Conservation (phyloP, 2,888 invertebrate species). For the Eristalis intricaria region DNA sequence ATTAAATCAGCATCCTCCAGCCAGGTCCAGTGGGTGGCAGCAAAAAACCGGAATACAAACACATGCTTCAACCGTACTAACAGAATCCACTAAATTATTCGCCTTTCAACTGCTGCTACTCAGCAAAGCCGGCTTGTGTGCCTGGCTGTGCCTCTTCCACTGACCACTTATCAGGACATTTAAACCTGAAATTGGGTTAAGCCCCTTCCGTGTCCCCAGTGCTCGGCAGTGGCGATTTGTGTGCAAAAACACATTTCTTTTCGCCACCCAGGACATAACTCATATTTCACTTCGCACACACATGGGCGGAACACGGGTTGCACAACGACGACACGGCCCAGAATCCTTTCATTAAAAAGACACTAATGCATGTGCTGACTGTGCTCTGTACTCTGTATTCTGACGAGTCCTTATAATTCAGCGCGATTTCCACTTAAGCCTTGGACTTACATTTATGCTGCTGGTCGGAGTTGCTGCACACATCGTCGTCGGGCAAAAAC, state of each 20-base stretch:
- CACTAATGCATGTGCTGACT: constrained; percentile 45
- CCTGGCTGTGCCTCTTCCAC: constrained; percentile 21
- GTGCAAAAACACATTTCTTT: constrained; percentile 46
- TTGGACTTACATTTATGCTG: too few relatives aligned
- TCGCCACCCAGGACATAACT: constrained; percentile 49
- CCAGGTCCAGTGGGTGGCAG: background rate
- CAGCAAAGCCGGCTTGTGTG: constrained; percentile 6
- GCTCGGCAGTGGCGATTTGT: background rate
- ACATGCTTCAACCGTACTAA: background rate
- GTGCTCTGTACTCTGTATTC: background rate
- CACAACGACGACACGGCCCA: too few relatives aligned
- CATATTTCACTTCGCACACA: constrained; percentile 16
- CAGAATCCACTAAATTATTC: constrained; percentile 55
- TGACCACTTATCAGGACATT: constrained; percentile 71
- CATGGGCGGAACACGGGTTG: background rate
- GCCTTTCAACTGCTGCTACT: constrained; percentile 57
- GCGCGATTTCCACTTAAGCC: background rate
- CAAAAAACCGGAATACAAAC: constrained; percentile 21
- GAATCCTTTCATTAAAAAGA: constrained; percentile 50
- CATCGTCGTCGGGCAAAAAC: background rate
- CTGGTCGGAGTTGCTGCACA: too few relatives aligned
- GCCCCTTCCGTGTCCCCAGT: constrained; percentile 47
- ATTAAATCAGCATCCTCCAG: background rate
- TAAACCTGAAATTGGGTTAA: constrained; percentile 66
- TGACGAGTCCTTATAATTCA: constrained; percentile 37